Evolutionary conservation across 2,888 invertebrate genomes (phyloP).

Genomic region (Metellina segmentata): DNA sequence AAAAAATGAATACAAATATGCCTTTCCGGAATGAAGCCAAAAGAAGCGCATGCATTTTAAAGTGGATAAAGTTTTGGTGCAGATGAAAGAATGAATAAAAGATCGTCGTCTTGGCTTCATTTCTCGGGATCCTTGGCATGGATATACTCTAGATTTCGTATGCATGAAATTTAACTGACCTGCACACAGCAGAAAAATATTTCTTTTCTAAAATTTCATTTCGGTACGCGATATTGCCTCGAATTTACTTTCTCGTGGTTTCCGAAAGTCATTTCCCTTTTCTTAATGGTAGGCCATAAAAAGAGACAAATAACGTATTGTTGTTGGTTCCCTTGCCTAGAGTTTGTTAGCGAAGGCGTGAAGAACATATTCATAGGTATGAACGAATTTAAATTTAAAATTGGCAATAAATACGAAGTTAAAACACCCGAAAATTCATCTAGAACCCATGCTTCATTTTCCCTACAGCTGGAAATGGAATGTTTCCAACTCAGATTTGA

Average conservation of each 20-base stretch:
- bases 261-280: conserved; percentile 59
- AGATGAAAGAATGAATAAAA: conserved; percentile 76
- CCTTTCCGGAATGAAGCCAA: conserved; percentile 59
- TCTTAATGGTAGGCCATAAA: conserved; percentile 61
- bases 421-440: background rate
- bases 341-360: conserved; percentile 7
- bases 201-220: conserved; percentile 72
- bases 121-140: conserved; percentile 16
- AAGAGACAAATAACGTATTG: conserved; percentile 56
- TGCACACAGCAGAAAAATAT: conserved; percentile 55
- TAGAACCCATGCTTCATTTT: background rate
- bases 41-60: conserved; percentile 73
- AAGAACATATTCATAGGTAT: background rate
- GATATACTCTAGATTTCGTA: conserved; percentile 63
- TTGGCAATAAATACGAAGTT: background rate
- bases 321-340: conserved; percentile 37
- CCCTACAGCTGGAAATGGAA: too few relatives aligned
- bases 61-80: conserved; percentile 74
- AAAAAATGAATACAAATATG: conserved; percentile 43
- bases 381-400: background rate
- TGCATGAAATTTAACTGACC: conserved; percentile 77
- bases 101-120: conserved; percentile 74
- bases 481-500: background rate
- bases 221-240: conserved; percentile 68
- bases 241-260: conserved; percentile 49